phyloP scores from a whole-genome alignment of 2,797 vertebrate genomes.

The Clarias platycephalus region DNA sequence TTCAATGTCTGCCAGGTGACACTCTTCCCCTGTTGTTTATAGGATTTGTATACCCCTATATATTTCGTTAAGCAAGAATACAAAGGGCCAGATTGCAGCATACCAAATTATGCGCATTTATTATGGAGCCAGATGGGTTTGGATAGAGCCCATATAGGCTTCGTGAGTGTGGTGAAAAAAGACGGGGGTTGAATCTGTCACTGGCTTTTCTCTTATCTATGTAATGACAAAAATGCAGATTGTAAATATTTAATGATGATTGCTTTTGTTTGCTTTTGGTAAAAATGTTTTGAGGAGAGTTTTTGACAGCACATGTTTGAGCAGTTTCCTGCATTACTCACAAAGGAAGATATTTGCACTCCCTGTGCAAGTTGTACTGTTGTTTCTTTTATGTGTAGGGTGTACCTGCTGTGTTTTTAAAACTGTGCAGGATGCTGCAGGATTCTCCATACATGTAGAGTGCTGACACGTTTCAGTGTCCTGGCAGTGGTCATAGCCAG shows the following conservation, averaged over 20 bases:
- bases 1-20: neutral
- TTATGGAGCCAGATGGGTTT: constrained; percentile 58
- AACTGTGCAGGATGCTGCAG: neutral
- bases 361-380: neutral
- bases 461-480: constrained; percentile 27
- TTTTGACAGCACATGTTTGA: neutral
- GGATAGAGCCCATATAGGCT: constrained; percentile 38
- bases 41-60: neutral
- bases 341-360: neutral
- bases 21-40: neutral
- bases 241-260: constrained; percentile 12
- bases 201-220: neutral
- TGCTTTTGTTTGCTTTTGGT: neutral
- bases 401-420: neutral
- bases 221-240: constrained; percentile 18
- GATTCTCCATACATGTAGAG: constrained; percentile 20
- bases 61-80: constrained; percentile 38
- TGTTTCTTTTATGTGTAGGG: neutral
- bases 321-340: neutral
- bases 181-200: constrained; percentile 12
- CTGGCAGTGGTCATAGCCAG: constrained; percentile 47
- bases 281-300: neutral
- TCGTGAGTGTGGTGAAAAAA: constrained; percentile 33
- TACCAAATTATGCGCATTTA: constrained; percentile 58
- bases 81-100: constrained; percentile 46